Evolutionary conservation across 2,888 invertebrate species (phyloP).

Genomic region (Sinotaia quadrata): DNA sequence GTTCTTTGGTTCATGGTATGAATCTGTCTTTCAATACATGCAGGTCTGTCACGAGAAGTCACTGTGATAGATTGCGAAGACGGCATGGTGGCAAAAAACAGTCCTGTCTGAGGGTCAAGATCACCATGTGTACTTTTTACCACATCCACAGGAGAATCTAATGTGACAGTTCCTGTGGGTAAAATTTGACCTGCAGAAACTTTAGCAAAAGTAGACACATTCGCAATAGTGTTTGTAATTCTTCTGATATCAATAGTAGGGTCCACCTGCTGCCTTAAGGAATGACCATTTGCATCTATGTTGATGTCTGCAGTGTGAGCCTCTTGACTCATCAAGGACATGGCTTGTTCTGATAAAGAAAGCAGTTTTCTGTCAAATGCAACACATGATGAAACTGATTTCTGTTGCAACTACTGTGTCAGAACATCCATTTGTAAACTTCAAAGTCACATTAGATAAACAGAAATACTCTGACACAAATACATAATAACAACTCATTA

Average conservation of each 20-base stretch:
- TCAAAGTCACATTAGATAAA: no score
- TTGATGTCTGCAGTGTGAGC: slow-evolving; percentile 29
- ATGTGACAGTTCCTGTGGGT: neutral
- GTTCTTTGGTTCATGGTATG: neutral
- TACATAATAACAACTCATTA: no score
- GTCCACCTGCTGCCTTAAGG: neutral
- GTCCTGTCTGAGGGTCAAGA: slow-evolving; percentile 66
- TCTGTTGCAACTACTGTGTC: no score
- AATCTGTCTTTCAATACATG: neutral
- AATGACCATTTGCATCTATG: neutral
- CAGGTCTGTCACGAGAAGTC: neutral
- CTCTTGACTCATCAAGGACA: slow-evolving; percentile 56
- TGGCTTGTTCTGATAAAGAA: slow-evolving; percentile 55
- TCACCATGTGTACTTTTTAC: slow-evolving; percentile 52
- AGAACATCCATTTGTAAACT: no score
- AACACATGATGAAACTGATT: no score
- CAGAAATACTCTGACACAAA: no score
- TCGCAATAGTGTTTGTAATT: neutral
- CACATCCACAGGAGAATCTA: neutral
- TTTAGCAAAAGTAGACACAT: neutral
- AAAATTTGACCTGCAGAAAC: neutral
- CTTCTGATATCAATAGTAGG: neutral
- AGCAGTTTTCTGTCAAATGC: no score
- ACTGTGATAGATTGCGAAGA: neutral
- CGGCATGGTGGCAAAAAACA: slow-evolving; percentile 46